phyloP scores from a whole-genome alignment of 2,888 invertebrate genomes.

The Polydrusus cervinus region DNA sequence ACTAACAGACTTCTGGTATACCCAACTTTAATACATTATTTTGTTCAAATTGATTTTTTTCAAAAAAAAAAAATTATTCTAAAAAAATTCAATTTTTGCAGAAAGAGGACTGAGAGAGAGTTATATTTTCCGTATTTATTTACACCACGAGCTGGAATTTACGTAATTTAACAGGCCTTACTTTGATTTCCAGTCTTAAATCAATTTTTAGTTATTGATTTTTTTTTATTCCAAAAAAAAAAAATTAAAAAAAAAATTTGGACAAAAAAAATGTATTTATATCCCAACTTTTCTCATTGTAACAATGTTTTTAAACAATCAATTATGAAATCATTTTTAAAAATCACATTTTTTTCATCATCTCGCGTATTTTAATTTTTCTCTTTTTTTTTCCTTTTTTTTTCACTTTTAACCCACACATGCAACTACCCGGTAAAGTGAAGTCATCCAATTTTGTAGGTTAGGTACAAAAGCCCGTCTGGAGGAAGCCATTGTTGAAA shows the following conservation, averaged over 20 bases:
- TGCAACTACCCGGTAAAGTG: constrained; percentile 16
- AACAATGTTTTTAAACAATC: constrained; percentile 17
- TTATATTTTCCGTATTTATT: too few relatives aligned
- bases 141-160: too few relatives aligned
- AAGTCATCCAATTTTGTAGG: constrained; percentile 40
- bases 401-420: constrained; percentile 27
- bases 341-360: constrained; percentile 8
- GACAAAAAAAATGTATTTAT: background rate
- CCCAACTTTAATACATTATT: background rate
- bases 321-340: background rate
- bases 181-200: too few relatives aligned
- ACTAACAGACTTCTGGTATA: background rate
- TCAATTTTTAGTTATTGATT: too few relatives aligned
- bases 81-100: background rate
- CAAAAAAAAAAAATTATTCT: too few relatives aligned
- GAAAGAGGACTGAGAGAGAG: too few relatives aligned
- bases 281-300: background rate
- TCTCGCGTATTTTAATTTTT: background rate
- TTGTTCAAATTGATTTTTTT: background rate
- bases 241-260: constrained; percentile 1
- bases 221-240: too few relatives aligned
- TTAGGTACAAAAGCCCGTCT: constrained; percentile 32
- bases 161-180: too few relatives aligned
- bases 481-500: constrained; percentile 33
- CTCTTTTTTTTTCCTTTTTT: constrained; percentile 12